Percentiles rank a stretch among this genome's conserved stretches.
Evolutionary conservation across 2,113 vertebrate species (phyloP).

Genomic region (Gymnorhina tibicen): DNA sequence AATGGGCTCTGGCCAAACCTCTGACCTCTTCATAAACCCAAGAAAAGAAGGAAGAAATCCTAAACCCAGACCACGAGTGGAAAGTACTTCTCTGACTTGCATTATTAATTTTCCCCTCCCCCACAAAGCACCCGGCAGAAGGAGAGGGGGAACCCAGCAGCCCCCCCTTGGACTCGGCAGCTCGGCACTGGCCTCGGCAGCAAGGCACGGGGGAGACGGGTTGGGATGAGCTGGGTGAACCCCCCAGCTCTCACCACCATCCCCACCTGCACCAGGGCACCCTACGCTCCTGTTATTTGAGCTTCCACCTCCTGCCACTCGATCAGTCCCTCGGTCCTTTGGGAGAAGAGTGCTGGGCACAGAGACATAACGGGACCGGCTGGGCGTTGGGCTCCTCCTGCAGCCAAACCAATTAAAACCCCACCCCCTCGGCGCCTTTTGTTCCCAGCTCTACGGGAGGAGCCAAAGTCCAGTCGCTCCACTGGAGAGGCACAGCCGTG

Average conservation of each 20-base stretch:
- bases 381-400: accelerated
- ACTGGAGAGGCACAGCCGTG: not conserved
- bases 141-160: not conserved
- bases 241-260: not conserved
- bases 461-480: accelerated
- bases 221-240: not conserved
- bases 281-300: accelerated
- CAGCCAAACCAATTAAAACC: not conserved
- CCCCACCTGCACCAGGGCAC: not conserved
- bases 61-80: not conserved
- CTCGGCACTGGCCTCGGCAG: not conserved
- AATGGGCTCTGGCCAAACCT: not conserved
- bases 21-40: not conserved
- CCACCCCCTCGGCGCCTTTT: accelerated
- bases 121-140: accelerated
- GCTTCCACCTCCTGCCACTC: not conserved
- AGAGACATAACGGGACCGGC: accelerated
- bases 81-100: not conserved
- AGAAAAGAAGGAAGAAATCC: not conserved
- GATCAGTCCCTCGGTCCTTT: accelerated
- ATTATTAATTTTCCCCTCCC: not conserved
- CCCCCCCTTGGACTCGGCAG: accelerated
- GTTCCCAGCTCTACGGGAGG: not conserved
- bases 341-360: not conserved
- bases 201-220: not conserved